phyloP scores from a whole-genome alignment of 2,113 vertebrate genomes.

The Gnathonemus echidnorhynchus region DNA sequence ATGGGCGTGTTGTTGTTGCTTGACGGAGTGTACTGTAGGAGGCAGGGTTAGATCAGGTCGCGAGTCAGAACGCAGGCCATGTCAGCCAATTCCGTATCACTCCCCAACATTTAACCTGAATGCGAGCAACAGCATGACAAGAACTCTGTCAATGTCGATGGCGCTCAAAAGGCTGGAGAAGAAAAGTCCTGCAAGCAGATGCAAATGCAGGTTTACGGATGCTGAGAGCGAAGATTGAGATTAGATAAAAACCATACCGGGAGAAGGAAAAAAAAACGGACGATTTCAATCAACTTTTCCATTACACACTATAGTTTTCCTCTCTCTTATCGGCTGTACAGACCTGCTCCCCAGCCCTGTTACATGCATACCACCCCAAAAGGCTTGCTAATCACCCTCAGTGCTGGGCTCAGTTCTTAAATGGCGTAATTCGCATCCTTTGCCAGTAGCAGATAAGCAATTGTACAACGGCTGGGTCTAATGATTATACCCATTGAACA shows the following conservation, averaged over 20 bases:
- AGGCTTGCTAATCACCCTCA: slow-evolving; percentile 31
- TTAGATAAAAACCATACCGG: background rate
- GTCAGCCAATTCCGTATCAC: background rate
- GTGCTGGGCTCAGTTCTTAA: slow-evolving; percentile 26
- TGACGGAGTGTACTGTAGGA: slow-evolving; percentile 76
- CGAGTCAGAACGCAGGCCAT: background rate
- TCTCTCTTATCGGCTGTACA: background rate
- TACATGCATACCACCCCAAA: slow-evolving; percentile 15
- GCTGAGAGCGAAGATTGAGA: background rate
- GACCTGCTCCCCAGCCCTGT: slow-evolving; percentile 21
- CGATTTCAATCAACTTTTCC: background rate
- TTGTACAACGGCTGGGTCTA: background rate
- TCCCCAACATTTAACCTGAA: background rate
- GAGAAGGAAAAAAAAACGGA: background rate
- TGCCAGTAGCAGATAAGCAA: background rate
- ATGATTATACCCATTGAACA: background rate
- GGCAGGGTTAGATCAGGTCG: background rate
- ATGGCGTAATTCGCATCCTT: slow-evolving; percentile 31
- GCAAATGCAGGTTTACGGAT: background rate
- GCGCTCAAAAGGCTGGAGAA: background rate
- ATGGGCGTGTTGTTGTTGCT: slow-evolving; percentile 98
- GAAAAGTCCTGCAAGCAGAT: background rate
- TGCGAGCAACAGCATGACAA: background rate
- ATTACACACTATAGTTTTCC: background rate
- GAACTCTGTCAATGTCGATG: background rate